phyloP scores from a whole-genome alignment of 1,140 invertebrate species.

The Bathynomus jamesi region DNA sequence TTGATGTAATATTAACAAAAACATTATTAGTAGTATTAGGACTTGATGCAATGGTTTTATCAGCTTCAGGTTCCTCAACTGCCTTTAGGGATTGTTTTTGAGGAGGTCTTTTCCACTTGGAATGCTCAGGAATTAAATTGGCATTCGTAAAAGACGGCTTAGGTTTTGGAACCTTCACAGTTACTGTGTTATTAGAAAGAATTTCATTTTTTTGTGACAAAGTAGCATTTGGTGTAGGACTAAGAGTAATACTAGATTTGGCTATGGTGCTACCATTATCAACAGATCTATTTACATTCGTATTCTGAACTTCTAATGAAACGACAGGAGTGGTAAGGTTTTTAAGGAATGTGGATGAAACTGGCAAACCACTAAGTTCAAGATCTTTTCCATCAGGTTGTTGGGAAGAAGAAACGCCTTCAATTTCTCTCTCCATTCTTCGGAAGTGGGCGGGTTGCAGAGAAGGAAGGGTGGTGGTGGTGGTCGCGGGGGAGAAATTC shows the following conservation, averaged over 20 bases:
- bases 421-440: background rate
- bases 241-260: background rate
- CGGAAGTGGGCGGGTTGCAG: background rate
- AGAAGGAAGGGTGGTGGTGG: background rate
- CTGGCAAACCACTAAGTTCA: background rate
- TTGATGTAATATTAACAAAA: background rate
- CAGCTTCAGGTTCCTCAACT: background rate
- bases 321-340: background rate
- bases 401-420: background rate
- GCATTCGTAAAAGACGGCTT: slow-evolving; percentile 37
- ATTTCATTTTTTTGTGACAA: background rate
- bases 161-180: slow-evolving; percentile 26
- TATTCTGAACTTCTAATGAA: background rate
- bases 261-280: background rate
- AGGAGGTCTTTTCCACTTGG: slow-evolving; percentile 13
- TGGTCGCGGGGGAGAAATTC: background rate
- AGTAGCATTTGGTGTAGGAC: background rate
- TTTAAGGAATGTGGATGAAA: background rate
- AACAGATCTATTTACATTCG: background rate
- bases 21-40: background rate
- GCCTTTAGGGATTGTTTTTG: background rate
- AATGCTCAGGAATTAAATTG: slow-evolving; percentile 9
- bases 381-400: background rate
- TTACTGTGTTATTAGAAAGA: background rate
- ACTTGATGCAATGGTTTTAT: background rate